These are phyloP conservation scores for Sogatella furcifera DNA, from an alignment of 1,140 invertebrate genomes.

Conservation along the genomic window DNA sequence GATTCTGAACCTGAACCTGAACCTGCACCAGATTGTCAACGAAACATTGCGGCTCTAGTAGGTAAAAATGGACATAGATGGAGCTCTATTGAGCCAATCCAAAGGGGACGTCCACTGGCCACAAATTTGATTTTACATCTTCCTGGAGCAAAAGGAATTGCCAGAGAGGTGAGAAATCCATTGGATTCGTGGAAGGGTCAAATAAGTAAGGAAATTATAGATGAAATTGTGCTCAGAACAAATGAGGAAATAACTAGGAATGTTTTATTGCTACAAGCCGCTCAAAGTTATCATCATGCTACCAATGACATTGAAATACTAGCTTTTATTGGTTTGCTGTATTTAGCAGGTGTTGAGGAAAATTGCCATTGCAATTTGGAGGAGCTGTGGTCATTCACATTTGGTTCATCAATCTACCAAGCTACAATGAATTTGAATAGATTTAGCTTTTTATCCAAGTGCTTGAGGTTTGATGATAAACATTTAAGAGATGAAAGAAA, in stretches of 20 bases:
- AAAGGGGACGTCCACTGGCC: too few species aligned
- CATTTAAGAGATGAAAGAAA: constrained; percentile 19
- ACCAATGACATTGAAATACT: constrained; percentile 12
- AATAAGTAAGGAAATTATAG: constrained; percentile 4
- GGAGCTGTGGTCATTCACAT: constrained; percentile 18
- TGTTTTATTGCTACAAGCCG: background rate
- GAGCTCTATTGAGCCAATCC: too few species aligned
- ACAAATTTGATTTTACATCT: background rate
- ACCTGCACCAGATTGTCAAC: too few species aligned
- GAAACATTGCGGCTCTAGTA: too few species aligned
- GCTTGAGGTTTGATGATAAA: constrained; percentile 26
- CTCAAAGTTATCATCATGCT: background rate
- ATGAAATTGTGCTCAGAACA: constrained; percentile 4
- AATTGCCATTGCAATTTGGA: constrained; percentile 24
- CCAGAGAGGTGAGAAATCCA: constrained; percentile 6
- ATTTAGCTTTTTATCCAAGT: constrained; percentile 22
- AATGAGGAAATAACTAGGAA: background rate
- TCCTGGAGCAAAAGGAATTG: constrained; percentile 6
- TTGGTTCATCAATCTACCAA: constrained; percentile 14
- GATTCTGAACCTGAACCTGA: too few species aligned
- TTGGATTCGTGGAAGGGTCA: constrained; percentile 7
- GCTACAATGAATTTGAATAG: constrained; percentile 20
- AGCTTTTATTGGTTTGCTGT: constrained; percentile 17
- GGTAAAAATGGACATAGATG: too few species aligned
- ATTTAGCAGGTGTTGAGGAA: constrained; percentile 19